These are phyloP conservation scores for Arrhamphus sclerolepis DNA, from an alignment of 2,797 vertebrate species.

Conservation along the genomic window DNA sequence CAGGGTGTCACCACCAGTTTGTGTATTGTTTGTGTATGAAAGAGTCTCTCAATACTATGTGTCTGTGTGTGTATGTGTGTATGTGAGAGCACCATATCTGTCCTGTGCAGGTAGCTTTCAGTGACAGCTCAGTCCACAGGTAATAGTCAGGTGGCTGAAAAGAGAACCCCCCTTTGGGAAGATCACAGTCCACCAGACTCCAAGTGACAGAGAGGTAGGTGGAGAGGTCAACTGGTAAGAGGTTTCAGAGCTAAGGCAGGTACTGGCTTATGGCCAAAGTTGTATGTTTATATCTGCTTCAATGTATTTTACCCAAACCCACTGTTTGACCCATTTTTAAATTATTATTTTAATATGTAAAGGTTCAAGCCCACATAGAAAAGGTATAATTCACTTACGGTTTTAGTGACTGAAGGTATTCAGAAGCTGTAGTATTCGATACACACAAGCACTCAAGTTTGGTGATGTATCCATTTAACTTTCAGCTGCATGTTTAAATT, in stretches of 20 bases:
- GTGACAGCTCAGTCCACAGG: slow-evolving; percentile 76
- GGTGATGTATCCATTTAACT: too few relatives aligned
- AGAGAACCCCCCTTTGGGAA: slow-evolving; percentile 62
- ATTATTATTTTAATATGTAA: too few relatives aligned
- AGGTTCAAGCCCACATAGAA: too few relatives aligned
- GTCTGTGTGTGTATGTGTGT: slow-evolving; percentile 9
- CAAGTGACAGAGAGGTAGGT: slow-evolving; percentile 37
- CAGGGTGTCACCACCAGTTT: slow-evolving; percentile 54
- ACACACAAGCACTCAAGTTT: too few relatives aligned
- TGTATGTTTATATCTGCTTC: not conserved
- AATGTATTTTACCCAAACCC: too few relatives aligned
- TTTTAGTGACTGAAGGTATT: too few relatives aligned
- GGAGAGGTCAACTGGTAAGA: slow-evolving; percentile 54
- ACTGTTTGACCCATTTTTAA: too few relatives aligned
- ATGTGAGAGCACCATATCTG: slow-evolving; percentile 63
- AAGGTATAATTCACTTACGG: too few relatives aligned
- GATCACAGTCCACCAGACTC: slow-evolving; percentile 41
- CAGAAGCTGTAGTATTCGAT: too few relatives aligned
- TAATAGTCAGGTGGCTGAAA: slow-evolving; percentile 71
- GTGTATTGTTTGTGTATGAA: slow-evolving; percentile 19
- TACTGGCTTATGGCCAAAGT: slow-evolving; percentile 44
- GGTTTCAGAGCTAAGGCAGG: slow-evolving; percentile 45
- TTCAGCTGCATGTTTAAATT: too few relatives aligned
- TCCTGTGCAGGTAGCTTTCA: slow-evolving; percentile 69
- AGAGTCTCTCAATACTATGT: slow-evolving; percentile 4